Evolutionary conservation across 2,797 vertebrate species (phyloP).

Genomic region (Gallinago solitaria): DNA sequence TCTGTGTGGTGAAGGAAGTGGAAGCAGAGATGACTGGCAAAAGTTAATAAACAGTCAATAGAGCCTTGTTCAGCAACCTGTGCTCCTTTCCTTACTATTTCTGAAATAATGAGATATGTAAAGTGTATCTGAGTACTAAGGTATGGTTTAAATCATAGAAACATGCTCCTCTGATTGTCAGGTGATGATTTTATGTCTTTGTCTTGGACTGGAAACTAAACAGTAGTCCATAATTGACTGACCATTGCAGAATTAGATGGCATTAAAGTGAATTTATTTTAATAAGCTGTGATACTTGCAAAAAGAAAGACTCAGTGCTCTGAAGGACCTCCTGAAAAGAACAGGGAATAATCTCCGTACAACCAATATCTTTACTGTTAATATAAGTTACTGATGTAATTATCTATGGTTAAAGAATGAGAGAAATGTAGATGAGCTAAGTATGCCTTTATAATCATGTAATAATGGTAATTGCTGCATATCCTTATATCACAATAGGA

Average conservation of each 20-base stretch:
- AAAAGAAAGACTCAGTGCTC: conserved; percentile 22
- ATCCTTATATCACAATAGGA: not conserved
- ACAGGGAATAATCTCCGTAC: not conserved
- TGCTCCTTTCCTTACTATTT: not conserved
- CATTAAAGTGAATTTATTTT: conserved; percentile 47
- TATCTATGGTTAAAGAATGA: not conserved
- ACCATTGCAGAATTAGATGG: conserved; percentile 38
- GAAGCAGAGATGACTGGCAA: not conserved
- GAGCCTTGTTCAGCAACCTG: not conserved
- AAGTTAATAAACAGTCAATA: not conserved
- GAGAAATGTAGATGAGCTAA: not conserved
- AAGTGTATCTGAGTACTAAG: not conserved
- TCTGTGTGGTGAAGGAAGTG: not conserved
- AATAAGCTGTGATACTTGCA: conserved; percentile 23
- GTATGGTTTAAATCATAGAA: not conserved
- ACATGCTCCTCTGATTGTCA: not conserved
- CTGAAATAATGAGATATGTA: not conserved
- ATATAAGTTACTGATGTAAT: conserved; percentile 18
- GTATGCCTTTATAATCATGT: not conserved
- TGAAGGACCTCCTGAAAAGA: conserved; percentile 12
- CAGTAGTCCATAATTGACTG: conserved; percentile 36
- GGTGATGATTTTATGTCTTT: conserved; percentile 6
- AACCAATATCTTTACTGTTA: not conserved
- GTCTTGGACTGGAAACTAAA: conserved; percentile 2
- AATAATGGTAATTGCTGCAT: not conserved